These are phyloP conservation scores for Oeneis ivallda DNA, from an alignment of 2,888 invertebrate genomes.

Conservation along the genomic window DNA sequence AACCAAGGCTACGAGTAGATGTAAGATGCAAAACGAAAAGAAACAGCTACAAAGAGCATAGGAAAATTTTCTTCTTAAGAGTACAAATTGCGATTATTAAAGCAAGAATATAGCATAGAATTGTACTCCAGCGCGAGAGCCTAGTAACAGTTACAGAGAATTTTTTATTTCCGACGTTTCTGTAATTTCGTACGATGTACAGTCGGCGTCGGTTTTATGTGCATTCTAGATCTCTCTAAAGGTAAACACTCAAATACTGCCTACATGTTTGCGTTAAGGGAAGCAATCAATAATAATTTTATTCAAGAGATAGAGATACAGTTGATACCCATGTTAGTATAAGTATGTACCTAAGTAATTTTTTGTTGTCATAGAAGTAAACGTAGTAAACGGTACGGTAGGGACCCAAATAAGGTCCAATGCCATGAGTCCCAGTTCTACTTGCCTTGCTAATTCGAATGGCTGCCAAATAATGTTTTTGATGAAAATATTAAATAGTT, in stretches of 20 bases:
- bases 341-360: no score
- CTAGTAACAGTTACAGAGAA: slow-evolving; percentile 27
- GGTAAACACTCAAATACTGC: no score
- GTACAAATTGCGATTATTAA: slow-evolving; percentile 31
- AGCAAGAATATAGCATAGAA: slow-evolving; percentile 23
- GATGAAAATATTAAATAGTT: no score
- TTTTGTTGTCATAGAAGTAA: no score
- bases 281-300: no score
- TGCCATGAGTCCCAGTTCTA: no score
- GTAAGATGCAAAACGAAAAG: background rate
- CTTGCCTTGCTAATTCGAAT: no score
- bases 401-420: no score
- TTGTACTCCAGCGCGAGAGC: slow-evolving; percentile 21
- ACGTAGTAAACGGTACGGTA: no score
- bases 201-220: background rate
- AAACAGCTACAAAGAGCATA: background rate
- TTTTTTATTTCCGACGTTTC: slow-evolving; percentile 45
- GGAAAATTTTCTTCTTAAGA: slow-evolving; percentile 17
- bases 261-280: background rate
- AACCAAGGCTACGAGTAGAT: background rate
- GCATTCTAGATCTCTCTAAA: background rate
- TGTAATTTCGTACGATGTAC: slow-evolving; percentile 55
- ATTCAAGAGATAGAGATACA: no score
- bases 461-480: no score
- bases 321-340: no score